Conservation (phyloP, 2,888 invertebrate genomes). For the Tetragnatha montana region DNA sequence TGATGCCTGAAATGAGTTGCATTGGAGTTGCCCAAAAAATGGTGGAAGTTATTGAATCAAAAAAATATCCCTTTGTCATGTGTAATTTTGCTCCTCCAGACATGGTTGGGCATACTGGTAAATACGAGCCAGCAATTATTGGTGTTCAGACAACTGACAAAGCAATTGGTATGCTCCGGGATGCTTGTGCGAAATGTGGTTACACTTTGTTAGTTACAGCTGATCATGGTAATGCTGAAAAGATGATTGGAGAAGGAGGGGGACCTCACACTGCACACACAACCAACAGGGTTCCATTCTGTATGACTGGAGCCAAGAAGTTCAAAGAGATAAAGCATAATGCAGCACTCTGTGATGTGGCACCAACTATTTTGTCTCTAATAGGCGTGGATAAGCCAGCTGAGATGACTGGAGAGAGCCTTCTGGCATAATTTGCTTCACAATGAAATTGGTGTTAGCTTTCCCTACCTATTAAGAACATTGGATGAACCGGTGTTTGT, state of each 20-base stretch:
- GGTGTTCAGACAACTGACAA: slow-evolving; percentile 75
- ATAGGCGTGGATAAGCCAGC: slow-evolving; percentile 76
- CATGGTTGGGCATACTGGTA: slow-evolving; percentile 78
- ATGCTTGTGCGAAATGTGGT: slow-evolving; percentile 75
- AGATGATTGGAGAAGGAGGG: slow-evolving; percentile 76
- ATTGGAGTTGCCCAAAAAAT: slow-evolving; percentile 76
- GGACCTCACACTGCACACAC: slow-evolving; percentile 77
- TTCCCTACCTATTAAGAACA: neutral
- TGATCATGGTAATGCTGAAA: slow-evolving; percentile 78
- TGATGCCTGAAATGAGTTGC: slow-evolving; percentile 77
- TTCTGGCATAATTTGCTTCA: slow-evolving; percentile 71
- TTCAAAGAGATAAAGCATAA: slow-evolving; percentile 73
- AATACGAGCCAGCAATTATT: slow-evolving; percentile 76
- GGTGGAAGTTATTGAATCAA: slow-evolving; percentile 74
- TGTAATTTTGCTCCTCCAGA: slow-evolving; percentile 78
- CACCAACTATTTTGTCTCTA: slow-evolving; percentile 76
- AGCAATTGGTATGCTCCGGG: slow-evolving; percentile 76
- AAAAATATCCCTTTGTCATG: slow-evolving; percentile 77
- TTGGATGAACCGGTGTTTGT: no score
- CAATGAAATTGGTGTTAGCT: neutral
- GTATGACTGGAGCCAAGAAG: slow-evolving; percentile 73
- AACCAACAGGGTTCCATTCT: slow-evolving; percentile 75
- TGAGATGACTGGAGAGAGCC: slow-evolving; percentile 74
- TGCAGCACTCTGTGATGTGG: slow-evolving; percentile 77
- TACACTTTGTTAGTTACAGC: slow-evolving; percentile 74